Conservation (phyloP, 2,113 vertebrate genomes). For the Petroica traversi region DNA sequence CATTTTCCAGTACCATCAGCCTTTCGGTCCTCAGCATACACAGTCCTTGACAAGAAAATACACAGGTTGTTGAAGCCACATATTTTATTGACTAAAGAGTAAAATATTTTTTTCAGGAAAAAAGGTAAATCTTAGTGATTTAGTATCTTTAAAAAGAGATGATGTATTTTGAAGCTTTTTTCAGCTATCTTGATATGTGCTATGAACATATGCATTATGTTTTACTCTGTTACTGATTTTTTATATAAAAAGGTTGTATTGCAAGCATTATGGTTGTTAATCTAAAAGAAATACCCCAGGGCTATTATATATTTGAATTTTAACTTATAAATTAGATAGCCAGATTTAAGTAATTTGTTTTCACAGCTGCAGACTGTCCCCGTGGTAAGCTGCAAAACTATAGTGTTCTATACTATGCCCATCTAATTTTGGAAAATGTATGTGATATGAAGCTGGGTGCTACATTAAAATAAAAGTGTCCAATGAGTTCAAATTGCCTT, state of each 20-base stretch:
- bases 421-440: constrained; percentile 57
- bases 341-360: constrained; percentile 71
- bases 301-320: constrained; percentile 65
- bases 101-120: constrained; percentile 71
- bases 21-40: constrained; percentile 19
- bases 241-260: constrained; percentile 33
- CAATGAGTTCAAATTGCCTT: constrained; percentile 19
- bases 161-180: constrained; percentile 71
- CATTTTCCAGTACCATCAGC: neutral
- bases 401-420: constrained; percentile 31
- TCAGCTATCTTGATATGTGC: constrained; percentile 57
- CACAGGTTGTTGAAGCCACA: neutral
- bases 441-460: constrained; percentile 66
- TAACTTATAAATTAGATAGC: constrained; percentile 64
- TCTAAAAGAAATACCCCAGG: constrained; percentile 40
- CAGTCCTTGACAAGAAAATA: neutral
- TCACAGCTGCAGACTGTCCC: constrained; percentile 70
- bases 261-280: constrained; percentile 53
- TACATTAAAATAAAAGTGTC: constrained; percentile 70
- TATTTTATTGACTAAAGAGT: constrained; percentile 66
- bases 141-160: constrained; percentile 41
- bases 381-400: constrained; percentile 43
- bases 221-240: constrained; percentile 62
- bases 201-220: constrained; percentile 49
- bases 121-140: constrained; percentile 3